Conservation (phyloP, 1,140 invertebrate species). For the Lepidurus packardi region DNA sequence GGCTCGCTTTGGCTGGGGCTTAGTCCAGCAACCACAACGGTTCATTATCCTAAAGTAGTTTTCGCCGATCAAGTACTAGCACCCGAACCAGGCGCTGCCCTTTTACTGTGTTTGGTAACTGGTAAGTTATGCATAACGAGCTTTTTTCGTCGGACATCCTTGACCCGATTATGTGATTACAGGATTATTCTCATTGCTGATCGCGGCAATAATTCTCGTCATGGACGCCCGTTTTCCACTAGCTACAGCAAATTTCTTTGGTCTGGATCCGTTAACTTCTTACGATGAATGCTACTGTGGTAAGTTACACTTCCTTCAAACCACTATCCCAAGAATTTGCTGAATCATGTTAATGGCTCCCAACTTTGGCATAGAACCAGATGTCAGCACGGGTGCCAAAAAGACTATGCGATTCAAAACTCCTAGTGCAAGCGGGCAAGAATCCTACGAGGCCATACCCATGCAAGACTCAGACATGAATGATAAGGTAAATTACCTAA, state of each 20-base stretch:
- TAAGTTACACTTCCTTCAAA: not conserved
- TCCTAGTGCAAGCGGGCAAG: too few relatives aligned
- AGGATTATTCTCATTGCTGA: slow-evolving; percentile 22
- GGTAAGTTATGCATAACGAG: not conserved
- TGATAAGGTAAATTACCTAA: not conserved
- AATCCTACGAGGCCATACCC: too few relatives aligned
- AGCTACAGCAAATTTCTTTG: slow-evolving; percentile 25
- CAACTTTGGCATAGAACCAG: not conserved
- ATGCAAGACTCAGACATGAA: not conserved
- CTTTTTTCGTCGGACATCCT: not conserved
- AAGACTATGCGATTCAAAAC: too few relatives aligned
- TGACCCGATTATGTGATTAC: not conserved
- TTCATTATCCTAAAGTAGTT: slow-evolving; percentile 24
- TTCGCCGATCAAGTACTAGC: slow-evolving; percentile 1
- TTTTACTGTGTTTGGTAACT: slow-evolving; percentile 3
- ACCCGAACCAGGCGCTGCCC: slow-evolving; percentile 22
- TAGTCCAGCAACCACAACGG: slow-evolving; percentile 15
- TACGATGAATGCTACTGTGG: slow-evolving; percentile 26
- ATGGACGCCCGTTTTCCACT: slow-evolving; percentile 24
- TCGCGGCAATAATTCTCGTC: slow-evolving; percentile 6
- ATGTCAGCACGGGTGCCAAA: too few relatives aligned
- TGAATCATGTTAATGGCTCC: not conserved
- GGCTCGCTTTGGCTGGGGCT: not conserved
- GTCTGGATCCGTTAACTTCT: slow-evolving; percentile 25
- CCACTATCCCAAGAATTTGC: not conserved